Percentiles rank a stretch among this genome's conserved stretches.
Evolutionary conservation across 2,888 invertebrate genomes (phyloP).

Genomic region (Chalcis sispes): DNA sequence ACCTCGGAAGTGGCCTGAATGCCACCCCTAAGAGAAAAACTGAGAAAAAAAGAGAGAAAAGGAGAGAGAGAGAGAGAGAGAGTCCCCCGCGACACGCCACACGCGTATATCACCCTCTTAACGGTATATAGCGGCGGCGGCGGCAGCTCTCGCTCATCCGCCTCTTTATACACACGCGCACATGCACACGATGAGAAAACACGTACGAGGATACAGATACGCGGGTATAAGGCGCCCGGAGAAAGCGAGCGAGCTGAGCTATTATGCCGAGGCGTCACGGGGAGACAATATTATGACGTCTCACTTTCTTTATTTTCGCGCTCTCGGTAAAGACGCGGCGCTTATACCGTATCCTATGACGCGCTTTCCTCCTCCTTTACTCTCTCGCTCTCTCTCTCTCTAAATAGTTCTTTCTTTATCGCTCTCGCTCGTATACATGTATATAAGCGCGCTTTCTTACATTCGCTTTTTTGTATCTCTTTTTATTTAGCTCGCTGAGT

Average conservation of each 20-base stretch:
- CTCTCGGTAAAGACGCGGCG: too few relatives aligned
- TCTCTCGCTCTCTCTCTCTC: neutral
- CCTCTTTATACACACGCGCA: constrained; percentile 32
- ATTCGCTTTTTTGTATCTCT: too few relatives aligned
- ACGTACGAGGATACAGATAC: too few relatives aligned
- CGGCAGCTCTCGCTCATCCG: constrained; percentile 20
- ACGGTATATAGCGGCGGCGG: neutral
- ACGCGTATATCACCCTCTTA: constrained; percentile 51
- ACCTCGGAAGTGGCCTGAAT: constrained; percentile 64
- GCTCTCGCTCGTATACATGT: too few relatives aligned
- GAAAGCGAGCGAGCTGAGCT: constrained; percentile 55
- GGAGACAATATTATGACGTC: constrained; percentile 72
- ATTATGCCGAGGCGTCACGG: constrained; percentile 67
- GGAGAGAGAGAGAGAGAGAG: constrained; percentile 42
- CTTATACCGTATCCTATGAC: too few relatives aligned
- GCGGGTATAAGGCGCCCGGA: too few relatives aligned
- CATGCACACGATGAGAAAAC: constrained; percentile 11
- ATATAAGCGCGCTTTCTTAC: too few relatives aligned
- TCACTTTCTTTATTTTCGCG: too few relatives aligned
- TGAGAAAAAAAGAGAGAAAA: too few relatives aligned
- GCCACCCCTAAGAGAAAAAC: constrained; percentile 56
- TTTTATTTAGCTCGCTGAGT: constrained; percentile 9
- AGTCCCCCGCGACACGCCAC: neutral
- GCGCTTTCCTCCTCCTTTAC: too few relatives aligned
- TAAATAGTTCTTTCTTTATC: too few relatives aligned